A percentile compares a stretch with the other conserved stretches of the same genome.
These are phyloP conservation scores for Hormiphora californensis DNA, from an alignment of 37 sponge, comb jelly and placozoan species.

Conservation along the genomic window DNA sequence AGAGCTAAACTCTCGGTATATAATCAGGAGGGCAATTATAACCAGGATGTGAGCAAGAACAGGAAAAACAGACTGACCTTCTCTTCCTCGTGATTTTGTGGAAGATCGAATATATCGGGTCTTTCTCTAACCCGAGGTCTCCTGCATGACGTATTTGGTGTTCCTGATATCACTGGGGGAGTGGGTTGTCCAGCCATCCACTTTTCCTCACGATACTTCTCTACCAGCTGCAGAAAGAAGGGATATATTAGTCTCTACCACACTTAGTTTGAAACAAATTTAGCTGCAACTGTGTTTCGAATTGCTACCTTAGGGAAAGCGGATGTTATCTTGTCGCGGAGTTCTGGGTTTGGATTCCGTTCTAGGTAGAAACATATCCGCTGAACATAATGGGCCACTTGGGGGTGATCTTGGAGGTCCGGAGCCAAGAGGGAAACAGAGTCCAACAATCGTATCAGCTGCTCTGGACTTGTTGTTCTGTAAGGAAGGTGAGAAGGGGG, in stretches of 20 bases:
- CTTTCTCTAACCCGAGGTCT: too few relatives aligned
- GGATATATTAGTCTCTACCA: too few relatives aligned
- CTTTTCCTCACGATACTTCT: too few relatives aligned
- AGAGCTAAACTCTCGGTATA: too few relatives aligned
- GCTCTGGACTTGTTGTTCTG: background rate
- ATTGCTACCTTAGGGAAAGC: constrained; percentile 21
- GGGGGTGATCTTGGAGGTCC: constrained; percentile 28
- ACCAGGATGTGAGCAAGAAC: too few relatives aligned
- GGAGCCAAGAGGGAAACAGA: background rate
- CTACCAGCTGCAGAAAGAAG: too few relatives aligned
- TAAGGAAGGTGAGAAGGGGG: background rate
- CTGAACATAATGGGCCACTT: constrained; percentile 21
- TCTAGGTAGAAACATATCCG: constrained; percentile 29
- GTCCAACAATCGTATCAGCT: background rate
- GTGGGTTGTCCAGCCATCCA: too few relatives aligned
- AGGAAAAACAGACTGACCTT: too few relatives aligned
- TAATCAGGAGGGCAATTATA: too few relatives aligned
- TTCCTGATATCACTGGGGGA: background rate
- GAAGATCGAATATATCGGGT: too few relatives aligned
- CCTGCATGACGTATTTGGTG: background rate
- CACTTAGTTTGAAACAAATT: too few relatives aligned
- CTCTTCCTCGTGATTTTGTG: too few relatives aligned
- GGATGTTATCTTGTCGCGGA: background rate
- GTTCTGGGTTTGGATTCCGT: background rate
- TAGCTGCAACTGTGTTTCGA: background rate